Evolutionary conservation across 2,888 invertebrate species (phyloP).

Genomic region (Candidula unifasciata): DNA sequence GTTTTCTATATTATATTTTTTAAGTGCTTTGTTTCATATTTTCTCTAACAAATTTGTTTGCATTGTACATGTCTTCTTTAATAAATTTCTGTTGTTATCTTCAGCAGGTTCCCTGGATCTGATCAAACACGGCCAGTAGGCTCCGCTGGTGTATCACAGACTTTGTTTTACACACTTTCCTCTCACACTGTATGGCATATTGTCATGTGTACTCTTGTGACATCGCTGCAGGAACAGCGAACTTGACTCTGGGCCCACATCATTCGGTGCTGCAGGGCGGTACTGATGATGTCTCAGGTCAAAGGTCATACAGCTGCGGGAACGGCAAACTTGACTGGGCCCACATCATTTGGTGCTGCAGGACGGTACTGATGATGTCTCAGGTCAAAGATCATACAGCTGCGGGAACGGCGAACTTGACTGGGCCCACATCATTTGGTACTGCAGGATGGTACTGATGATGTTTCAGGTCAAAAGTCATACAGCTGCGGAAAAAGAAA

Average conservation of each 20-base stretch:
- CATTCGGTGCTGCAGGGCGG: constrained; percentile 32
- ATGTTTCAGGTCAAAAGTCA: constrained; percentile 28
- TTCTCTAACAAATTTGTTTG: too few species aligned
- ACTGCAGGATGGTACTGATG: constrained; percentile 38
- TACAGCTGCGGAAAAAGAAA: background rate
- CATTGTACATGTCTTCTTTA: background rate
- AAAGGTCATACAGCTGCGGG: constrained; percentile 17
- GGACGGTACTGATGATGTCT: constrained; percentile 29
- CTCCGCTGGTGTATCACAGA: constrained; percentile 65
- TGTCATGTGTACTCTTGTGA: constrained; percentile 62
- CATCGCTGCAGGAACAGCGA: constrained; percentile 39
- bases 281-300: constrained; percentile 26
- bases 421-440: constrained; percentile 1
- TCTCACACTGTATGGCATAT: constrained; percentile 71
- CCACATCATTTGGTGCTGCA: constrained; percentile 27
- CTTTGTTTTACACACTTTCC: constrained; percentile 54
- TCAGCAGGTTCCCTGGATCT: constrained; percentile 30
- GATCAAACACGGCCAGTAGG: constrained; percentile 70
- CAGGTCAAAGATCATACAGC: constrained; percentile 28
- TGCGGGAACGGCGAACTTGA: constrained; percentile 5
- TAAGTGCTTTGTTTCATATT: too few species aligned
- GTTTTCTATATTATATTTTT: too few species aligned
- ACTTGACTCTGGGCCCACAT: background rate
- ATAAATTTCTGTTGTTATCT: background rate
- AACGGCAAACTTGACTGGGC: too few species aligned